Evolutionary conservation across 1,140 invertebrate species (phyloP), one percentile per base, ranked within the genome.

Genomic region (Patella vulgata): DNA sequence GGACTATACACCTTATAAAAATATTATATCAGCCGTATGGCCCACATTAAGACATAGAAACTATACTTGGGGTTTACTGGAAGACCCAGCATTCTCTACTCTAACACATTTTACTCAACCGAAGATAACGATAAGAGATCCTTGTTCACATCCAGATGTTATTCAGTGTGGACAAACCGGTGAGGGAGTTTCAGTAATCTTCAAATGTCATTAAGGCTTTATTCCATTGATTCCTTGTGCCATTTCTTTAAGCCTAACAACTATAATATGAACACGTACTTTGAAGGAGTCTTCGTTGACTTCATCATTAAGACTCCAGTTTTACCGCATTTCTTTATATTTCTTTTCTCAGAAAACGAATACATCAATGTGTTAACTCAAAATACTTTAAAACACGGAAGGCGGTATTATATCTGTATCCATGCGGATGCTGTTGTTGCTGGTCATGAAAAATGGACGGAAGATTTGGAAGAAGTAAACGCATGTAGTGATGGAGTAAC

Each of bases 1-100:
- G 6, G 74, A 77, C 27, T 77, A 70, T 48, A 74, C 72, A 1
- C 63, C 69, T 2, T 74, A 67, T 46, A 62, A 30, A 9, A 69
- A 70, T 62, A 56, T 74, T n/a, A 46, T 77, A 4, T 77, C 74
- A 5, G 74, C 74, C 17, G 68, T 73, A n/a, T 77, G 75, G 75
- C 75, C 73, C 23, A 63, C 46, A 11, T 40, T 75, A 1, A 50
- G 68, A n/a, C 63, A 77, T 43, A 50, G 42, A 14, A 46, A 65
- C 3, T 73, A 68, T 53, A 66, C 36, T 12, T 77, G 71, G 69
- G 68, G 68, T 12, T 67, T 77, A 14, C 25, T 78, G 12, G 25
- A 54, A 19, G 59, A 43, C 19, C 46, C 59, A 5, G 53, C 47
- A 3, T n/a, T 61, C 5, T 54, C 67, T 43, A 39, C 54, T 1